These are phyloP conservation scores for Lochmaea capreae DNA, from an alignment of 2,888 invertebrate genomes.

Conservation along the genomic window DNA sequence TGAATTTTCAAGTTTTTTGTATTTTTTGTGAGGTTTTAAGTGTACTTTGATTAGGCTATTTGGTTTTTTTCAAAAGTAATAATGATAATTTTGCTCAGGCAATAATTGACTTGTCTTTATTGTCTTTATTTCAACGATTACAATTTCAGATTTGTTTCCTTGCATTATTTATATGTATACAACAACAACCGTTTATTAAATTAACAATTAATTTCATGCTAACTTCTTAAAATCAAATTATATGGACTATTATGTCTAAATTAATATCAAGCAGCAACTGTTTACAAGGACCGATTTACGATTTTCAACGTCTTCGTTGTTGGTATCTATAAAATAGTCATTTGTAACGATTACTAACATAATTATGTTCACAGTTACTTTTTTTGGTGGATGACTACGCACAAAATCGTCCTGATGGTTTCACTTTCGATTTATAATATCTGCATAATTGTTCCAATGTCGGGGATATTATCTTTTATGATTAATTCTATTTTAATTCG, in stretches of 20 bases:
- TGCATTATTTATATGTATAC: not conserved
- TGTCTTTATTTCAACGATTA: too few relatives aligned
- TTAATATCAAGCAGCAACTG: constrained; percentile 5
- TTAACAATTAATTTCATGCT: constrained; percentile 6
- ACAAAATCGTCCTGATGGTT: constrained; percentile 62
- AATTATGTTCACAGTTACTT: constrained; percentile 49
- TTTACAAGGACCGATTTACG: constrained; percentile 6
- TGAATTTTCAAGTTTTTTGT: too few relatives aligned
- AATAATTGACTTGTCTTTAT: too few relatives aligned
- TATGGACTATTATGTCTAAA: constrained; percentile 14
- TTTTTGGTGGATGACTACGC: constrained; percentile 62
- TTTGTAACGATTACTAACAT: constrained; percentile 61
- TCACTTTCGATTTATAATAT: constrained; percentile 65
- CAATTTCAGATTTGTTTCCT: not conserved
- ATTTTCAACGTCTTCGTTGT: constrained; percentile 18
- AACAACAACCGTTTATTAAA: not conserved
- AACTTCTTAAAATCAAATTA: not conserved
- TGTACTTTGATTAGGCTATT: too few relatives aligned
- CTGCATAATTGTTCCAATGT: constrained; percentile 65
- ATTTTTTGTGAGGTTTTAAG: too few relatives aligned
- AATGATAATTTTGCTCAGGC: too few relatives aligned
- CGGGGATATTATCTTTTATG: constrained; percentile 55
- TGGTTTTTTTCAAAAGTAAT: too few relatives aligned
- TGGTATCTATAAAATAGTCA: constrained; percentile 55
- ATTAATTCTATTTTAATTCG: constrained; percentile 59